A percentile compares a stretch with the other conserved stretches of the same genome.
Conservation (phyloP, 2,888 invertebrate species). For the Periphyllus acericola region DNA sequence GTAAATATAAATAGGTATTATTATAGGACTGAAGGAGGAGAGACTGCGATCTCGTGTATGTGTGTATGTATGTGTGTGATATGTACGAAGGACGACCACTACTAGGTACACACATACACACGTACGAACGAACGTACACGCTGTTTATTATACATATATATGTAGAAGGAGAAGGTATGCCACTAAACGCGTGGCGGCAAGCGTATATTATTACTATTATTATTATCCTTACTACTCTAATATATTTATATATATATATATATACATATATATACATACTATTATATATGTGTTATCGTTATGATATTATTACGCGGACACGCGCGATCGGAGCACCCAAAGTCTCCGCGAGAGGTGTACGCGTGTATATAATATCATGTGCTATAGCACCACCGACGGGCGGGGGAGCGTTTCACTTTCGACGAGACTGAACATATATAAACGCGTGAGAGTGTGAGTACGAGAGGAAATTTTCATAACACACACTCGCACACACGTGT, state of each 20-base stretch:
- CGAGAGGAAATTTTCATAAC: constrained; percentile 32
- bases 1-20: too few species aligned
- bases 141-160: too few species aligned
- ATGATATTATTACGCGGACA: constrained; percentile 1
- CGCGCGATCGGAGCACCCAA: constrained; percentile 1
- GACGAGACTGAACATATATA: neutral
- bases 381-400: neutral
- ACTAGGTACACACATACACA: neutral
- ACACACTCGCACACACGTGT: neutral
- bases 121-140: too few species aligned
- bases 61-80: neutral
- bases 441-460: neutral
- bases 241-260: too few species aligned
- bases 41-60: neutral
- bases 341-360: constrained; percentile 6
- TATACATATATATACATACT: too few species aligned
- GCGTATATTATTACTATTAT: neutral
- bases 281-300: too few species aligned
- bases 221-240: neutral
- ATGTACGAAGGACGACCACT: constrained; percentile 2
- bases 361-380: too few species aligned
- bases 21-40: too few species aligned
- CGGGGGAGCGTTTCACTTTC: constrained; percentile 49
- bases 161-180: neutral
- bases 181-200: neutral